Base-by-base conservation (phyloP, 2,888 invertebrate species). In the Crocallis elinguaria region DNA sequence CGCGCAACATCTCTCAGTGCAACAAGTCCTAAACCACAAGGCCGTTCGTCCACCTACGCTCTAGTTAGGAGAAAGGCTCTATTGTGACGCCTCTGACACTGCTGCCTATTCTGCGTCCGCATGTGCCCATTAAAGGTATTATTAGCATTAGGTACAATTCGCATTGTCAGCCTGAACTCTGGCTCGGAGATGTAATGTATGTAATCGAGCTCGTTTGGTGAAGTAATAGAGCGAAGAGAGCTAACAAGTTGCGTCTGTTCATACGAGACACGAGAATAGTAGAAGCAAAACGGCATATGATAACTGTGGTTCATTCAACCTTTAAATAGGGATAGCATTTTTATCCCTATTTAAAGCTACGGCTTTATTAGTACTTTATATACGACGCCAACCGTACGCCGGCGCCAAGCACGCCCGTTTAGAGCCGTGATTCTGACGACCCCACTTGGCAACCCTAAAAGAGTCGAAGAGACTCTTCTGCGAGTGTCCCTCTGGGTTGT, bases 51-150 rank as follows among this genome's bases (percentile, higher is more conserved):
- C 84, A 78, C 88, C 88, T 82, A 88, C 88, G 84, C 74, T 73
- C 82, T 73, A 79, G 75, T 80, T 83, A 74, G 81, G 84, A 86
- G 87, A 88, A 87, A 88, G 87, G 86, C 79, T 71, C 78, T 64
- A 79, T 84, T 86, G 85, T 84, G 77, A 77, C 79, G 72, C 66
- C 73, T 76, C 77, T 77, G 78, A 78, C 73, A 75, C 67, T 68
- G 66, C 64, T 63, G 44, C 25, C 13, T 44, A 43, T 37, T 42
- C 48, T 46, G 35, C 35, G 29, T 17, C 42, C 37, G 38, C n/a
- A 32, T 29, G 8, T 14, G 30, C 66, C 70, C 69, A 72, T 78
- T 76, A 79, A 65, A 53, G 60, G 71, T 71, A 78, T 79, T 77
- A 78, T 78, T 75, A 74, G 67, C 71, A 30, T 51, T 39, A 39